Conservation (phyloP, 2,113 vertebrate species). For the Centropus bengalensis region DNA sequence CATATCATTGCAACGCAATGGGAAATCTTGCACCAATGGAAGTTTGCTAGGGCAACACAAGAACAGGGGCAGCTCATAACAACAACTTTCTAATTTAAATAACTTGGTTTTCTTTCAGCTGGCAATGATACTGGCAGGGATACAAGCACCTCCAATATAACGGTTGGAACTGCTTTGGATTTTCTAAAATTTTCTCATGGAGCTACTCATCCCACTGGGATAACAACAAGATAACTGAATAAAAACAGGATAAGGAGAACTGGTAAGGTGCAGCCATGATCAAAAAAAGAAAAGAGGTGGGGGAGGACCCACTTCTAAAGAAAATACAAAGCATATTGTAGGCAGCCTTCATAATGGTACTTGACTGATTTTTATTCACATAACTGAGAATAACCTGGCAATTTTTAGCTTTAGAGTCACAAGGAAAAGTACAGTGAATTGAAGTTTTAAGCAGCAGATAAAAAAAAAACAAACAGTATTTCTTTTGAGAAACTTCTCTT, state of each 20-base stretch:
- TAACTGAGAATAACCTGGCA: slow-evolving; percentile 16
- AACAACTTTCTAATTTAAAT: not conserved
- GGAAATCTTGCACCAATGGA: not conserved
- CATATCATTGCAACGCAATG: fast-evolving
- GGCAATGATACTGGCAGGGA: not conserved
- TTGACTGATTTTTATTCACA: slow-evolving; percentile 44
- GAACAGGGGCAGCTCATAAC: fast-evolving
- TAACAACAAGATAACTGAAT: not conserved
- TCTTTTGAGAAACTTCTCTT: not conserved
- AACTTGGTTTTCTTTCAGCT: not conserved
- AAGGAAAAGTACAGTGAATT: not conserved
- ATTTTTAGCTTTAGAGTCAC: not conserved
- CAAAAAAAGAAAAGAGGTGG: not conserved
- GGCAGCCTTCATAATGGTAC: slow-evolving; percentile 21
- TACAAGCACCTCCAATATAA: fast-evolving
- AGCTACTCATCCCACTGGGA: not conserved
- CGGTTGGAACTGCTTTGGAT: not conserved
- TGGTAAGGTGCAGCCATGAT: not conserved
- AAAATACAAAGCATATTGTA: slow-evolving; percentile 10
- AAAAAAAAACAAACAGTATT: not conserved
- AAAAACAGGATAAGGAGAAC: not conserved
- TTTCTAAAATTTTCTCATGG: not conserved
- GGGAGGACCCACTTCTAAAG: slow-evolving; percentile 11
- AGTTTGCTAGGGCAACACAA: not conserved
- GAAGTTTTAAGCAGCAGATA: not conserved